Evolutionary conservation across 2,888 invertebrate species (phyloP).

Genomic region (Mycalesis mineus): DNA sequence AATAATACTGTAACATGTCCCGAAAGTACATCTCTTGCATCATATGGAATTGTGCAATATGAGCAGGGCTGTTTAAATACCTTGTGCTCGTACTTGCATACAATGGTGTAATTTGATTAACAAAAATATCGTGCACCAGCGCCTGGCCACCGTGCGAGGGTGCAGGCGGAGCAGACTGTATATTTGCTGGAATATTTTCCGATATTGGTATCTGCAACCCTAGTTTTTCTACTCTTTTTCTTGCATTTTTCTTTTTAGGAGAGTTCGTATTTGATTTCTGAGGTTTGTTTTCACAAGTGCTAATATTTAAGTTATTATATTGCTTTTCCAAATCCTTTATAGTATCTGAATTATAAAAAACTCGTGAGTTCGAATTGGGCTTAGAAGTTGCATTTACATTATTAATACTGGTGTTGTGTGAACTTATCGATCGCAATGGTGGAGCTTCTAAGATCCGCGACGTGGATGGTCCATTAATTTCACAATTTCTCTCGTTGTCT

Average conservation of each 20-base stretch:
- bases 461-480: constrained; percentile 25
- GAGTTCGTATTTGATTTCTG: constrained; percentile 5
- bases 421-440: not conserved
- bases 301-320: constrained; percentile 17
- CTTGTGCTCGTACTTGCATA: constrained; percentile 54
- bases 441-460: constrained; percentile 18
- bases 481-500: constrained; percentile 15
- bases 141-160: constrained; percentile 30
- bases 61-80: constrained; percentile 58
- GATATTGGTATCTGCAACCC: constrained; percentile 41
- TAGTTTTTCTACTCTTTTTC: constrained; percentile 53
- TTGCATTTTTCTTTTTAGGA: constrained; percentile 50
- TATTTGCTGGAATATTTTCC: constrained; percentile 29
- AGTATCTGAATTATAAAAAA: not conserved
- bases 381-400: not conserved
- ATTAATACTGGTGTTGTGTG: not conserved
- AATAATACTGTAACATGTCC: constrained; percentile 33
- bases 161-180: constrained; percentile 30
- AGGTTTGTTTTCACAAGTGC: not conserved
- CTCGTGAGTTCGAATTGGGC: not conserved
- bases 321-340: constrained; percentile 5
- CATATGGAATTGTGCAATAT: constrained; percentile 61
- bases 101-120: constrained; percentile 48
- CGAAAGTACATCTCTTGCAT: constrained; percentile 40
- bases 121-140: constrained; percentile 50